Base-by-base conservation (phyloP, 2,888 invertebrate species). In the Chymomyza caudatula region DNA sequence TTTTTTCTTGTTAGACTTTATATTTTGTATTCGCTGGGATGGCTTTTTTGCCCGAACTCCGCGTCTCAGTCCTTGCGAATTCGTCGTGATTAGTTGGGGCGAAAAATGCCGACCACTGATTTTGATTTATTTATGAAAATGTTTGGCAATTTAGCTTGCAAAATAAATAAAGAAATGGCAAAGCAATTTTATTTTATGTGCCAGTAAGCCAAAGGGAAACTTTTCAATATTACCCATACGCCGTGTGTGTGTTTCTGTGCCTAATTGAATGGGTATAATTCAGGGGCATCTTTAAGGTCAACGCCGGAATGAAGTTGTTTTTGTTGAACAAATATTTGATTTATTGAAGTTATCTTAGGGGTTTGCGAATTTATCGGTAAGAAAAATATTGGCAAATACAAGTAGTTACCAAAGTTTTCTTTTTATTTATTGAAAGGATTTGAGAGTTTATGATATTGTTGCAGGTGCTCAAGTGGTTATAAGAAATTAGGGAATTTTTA, bases 81-180 rank as follows among this genome's bases (percentile, higher is more conserved):
- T 85, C 71, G 72, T 52, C 73, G 69, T 67, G 74, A 85, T 82
- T 87, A 78, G 73, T 73, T 19, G 20, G 63, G 49, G 20, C 57
- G 29, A 29, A 22, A 42, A 25, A 42, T 43, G 20, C 17, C 19
- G 13, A 25, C 47, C 44, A 29, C 43, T 61, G 20, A 67, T 74
- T 37, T 84, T 86, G 85, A 86, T 81, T 86, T 74, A 86, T 83
- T 71, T 63, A 74, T 57, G 77, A 65, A 74, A 80, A 69, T 67
- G 59, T 47, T 17, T 58, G 68, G 60, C 60, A 65, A 77, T 71
- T 71, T 67, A 23, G 47, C 43, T 69, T 51, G 64, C 56, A 57
- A 53, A 70, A 42, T 56, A 56, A n/a, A 53, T 23, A 55, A 55
- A 55, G 17, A 51, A 73, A 77, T 82, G 79, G 61, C 29, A 37